Conservation (phyloP, 2,888 invertebrate genomes). For the Acronicta leporina region DNA sequence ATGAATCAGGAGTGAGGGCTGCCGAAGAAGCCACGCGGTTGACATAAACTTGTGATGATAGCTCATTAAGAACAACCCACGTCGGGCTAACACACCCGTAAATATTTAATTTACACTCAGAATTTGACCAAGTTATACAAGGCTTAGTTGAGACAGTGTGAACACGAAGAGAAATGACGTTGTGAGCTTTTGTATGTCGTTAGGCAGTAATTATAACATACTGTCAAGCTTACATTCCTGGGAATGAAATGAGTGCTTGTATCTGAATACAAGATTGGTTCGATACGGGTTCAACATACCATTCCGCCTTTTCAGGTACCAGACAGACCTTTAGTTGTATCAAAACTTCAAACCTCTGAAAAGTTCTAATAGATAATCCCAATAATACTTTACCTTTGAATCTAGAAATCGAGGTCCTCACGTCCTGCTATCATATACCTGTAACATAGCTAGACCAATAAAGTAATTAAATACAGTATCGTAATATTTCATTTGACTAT, state of each 20-base stretch:
- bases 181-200: background rate
- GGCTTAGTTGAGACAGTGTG: constrained; percentile 15
- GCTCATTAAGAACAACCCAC: constrained; percentile 66
- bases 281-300: no score
- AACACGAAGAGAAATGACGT: constrained; percentile 2
- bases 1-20: constrained; percentile 54
- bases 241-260: no score
- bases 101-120: constrained; percentile 68
- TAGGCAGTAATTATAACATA: background rate
- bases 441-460: background rate
- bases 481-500: background rate
- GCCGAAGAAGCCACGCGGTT: constrained; percentile 54
- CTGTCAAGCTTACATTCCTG: no score
- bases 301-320: no score
- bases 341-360: no score
- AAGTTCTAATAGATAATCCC: no score
- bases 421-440: no score
- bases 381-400: no score
- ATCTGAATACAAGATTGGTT: no score
- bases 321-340: no score
- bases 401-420: no score
- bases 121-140: constrained; percentile 58
- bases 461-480: background rate
- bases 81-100: constrained; percentile 55
- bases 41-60: constrained; percentile 63